Evolutionary conservation across 2,113 vertebrate genomes (phyloP), one percentile per base, ranked within the genome.

Genomic region (Mus pahari): DNA sequence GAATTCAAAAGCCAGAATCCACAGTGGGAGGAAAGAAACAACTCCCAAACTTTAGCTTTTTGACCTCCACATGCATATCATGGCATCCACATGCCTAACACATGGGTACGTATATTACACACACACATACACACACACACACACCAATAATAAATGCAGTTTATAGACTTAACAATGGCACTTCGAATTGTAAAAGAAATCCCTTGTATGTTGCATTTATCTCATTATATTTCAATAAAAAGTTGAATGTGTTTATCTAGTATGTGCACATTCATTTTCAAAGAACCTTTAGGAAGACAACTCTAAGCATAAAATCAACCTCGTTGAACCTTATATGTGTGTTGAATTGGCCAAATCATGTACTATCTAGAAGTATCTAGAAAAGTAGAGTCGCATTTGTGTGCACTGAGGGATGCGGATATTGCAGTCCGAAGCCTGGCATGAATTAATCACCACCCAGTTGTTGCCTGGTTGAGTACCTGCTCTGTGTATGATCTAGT

Each of bases 111-210:
- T 83, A 13, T 16, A 16, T 42, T 42, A 60, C 24, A 42, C 7
- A 42, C 36, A 82, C 13, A 48, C 74, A 31, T 26, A 50, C 14
- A 17, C 14, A 77, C n/a, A 42, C 16, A 79, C 3, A 3, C 14
- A 33, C 60, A 83, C 2, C 31, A 83, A 62, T 62, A 64, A 84
- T 45, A 84, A 17, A 42, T 45, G 1, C 53, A 26, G n/a, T 45
- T 42, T 64, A 84, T 42, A 31, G 39, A 45, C 7, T 64, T 64
- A 75, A 75, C 84, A 66, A 5, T n/a, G 50, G 13, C 4, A 53
- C 28, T 87, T 93, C n/a, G 62, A 87, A 87, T 68, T 48, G 9
- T 68, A 42, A n/a, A 75, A 81, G 66, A 90, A 89, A 78, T 71
- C 60, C 48, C 28, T 90, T 9, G 9, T 70, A 22, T 86, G 70